Percentiles rank a stretch among this genome's conserved stretches.
Conservation (phyloP, 2,888 invertebrate genomes). For the Lepetodrilus schrolli region DNA sequence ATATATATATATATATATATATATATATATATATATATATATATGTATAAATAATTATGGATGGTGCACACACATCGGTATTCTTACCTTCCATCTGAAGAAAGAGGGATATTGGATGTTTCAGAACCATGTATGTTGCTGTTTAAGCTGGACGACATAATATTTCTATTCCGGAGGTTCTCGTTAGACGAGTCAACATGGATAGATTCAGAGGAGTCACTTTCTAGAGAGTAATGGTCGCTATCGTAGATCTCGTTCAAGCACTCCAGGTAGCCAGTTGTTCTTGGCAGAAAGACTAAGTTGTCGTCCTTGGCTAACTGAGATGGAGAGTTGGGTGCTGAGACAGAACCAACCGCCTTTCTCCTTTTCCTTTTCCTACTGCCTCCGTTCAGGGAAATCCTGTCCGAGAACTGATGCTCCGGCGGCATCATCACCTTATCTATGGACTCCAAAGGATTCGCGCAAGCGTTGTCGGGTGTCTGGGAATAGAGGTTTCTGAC, state of each 20-base stretch:
- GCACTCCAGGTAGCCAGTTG: no score
- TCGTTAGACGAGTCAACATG: not conserved
- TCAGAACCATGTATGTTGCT: no score
- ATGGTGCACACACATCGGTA: not conserved
- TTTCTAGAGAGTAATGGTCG: not conserved
- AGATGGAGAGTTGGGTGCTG: not conserved
- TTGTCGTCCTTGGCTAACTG: not conserved
- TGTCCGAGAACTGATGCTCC: not conserved
- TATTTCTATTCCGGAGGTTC: not conserved
- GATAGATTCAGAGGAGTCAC: not conserved
- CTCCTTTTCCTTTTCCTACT: slow-evolving; percentile 2
- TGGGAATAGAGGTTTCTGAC: no score
- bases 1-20: no score
- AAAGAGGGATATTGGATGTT: no score
- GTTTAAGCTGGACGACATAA: not conserved
- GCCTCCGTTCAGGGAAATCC: not conserved
- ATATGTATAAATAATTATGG: no score
- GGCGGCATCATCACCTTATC: not conserved
- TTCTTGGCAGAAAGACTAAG: not conserved
- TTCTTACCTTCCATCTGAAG: not conserved
- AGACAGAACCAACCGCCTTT: not conserved
- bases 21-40: no score
- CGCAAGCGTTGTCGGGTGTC: no score
- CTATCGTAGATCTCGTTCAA: not conserved
- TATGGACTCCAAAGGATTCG: no score